Evolutionary conservation across 2,113 vertebrate species (phyloP).

Genomic region (Oreocharis arfaki): DNA sequence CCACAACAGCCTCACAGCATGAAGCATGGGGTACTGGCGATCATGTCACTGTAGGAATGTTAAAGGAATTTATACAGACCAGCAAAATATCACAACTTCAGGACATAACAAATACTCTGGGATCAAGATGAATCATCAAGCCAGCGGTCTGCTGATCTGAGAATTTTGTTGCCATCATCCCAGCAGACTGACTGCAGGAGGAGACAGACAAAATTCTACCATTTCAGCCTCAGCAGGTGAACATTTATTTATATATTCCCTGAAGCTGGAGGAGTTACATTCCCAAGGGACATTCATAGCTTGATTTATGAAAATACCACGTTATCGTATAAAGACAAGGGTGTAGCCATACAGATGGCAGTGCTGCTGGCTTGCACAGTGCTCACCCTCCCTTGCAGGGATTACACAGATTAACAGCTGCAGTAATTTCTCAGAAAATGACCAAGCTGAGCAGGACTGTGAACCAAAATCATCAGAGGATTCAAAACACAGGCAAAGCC

Average conservation of each 20-base stretch:
- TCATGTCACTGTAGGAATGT: neutral
- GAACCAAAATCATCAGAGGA: neutral
- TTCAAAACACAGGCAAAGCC: neutral
- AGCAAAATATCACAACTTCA: neutral
- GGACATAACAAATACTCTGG: neutral
- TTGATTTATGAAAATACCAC: neutral
- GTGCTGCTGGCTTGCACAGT: neutral
- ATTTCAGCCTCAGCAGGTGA: neutral
- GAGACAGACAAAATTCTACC: neutral
- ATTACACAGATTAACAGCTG: neutral
- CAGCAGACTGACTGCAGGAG: neutral
- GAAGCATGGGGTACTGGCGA: neutral
- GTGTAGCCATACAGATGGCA: neutral
- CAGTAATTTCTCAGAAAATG: neutral
- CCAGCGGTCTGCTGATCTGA: neutral
- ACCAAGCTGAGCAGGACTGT: neutral
- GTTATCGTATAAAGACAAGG: neutral
- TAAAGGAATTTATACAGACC: neutral
- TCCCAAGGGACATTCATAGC: neutral
- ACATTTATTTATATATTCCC: neutral
- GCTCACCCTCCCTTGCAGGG: neutral
- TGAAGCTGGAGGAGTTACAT: neutral
- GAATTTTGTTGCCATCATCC: neutral
- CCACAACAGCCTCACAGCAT: fast-evolving
- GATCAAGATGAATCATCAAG: neutral